Evolutionary conservation across 2,113 vertebrate species (phyloP).

Genomic region (Bambusicola thoracicus): DNA sequence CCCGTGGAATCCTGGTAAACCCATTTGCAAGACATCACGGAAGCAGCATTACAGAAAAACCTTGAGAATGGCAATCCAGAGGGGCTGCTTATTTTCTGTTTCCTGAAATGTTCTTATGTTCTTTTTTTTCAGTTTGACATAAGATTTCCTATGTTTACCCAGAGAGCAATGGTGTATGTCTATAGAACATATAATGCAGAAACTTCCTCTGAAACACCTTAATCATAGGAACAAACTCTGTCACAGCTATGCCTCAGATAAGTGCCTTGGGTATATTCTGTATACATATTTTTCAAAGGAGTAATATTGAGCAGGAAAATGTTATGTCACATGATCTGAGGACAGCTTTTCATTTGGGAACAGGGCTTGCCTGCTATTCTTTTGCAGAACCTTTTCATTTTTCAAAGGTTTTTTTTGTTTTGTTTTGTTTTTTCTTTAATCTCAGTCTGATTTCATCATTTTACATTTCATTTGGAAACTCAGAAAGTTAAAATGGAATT

Average conservation of each 20-base stretch:
- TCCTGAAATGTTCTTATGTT: conserved; percentile 22
- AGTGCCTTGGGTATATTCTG: background rate
- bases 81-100: conserved; percentile 49
- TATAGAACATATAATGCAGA: background rate
- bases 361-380: background rate
- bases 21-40: conserved; percentile 50
- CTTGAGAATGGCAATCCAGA: conserved; percentile 13
- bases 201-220: background rate
- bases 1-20: conserved; percentile 45
- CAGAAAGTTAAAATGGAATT: background rate
- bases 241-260: background rate
- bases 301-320: background rate
- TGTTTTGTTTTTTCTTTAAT: background rate
- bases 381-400: background rate
- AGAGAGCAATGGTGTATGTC: background rate
- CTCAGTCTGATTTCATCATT: background rate
- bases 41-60: conserved; percentile 6
- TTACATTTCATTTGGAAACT: background rate
- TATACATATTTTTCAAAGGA: background rate
- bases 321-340: background rate
- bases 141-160: conserved; percentile 39
- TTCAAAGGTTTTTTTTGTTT: background rate
- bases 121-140: conserved; percentile 42
- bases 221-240: background rate
- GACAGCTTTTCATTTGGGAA: background rate